phyloP scores from a whole-genome alignment of 2,797 vertebrate species.

The Florisuga fusca region DNA sequence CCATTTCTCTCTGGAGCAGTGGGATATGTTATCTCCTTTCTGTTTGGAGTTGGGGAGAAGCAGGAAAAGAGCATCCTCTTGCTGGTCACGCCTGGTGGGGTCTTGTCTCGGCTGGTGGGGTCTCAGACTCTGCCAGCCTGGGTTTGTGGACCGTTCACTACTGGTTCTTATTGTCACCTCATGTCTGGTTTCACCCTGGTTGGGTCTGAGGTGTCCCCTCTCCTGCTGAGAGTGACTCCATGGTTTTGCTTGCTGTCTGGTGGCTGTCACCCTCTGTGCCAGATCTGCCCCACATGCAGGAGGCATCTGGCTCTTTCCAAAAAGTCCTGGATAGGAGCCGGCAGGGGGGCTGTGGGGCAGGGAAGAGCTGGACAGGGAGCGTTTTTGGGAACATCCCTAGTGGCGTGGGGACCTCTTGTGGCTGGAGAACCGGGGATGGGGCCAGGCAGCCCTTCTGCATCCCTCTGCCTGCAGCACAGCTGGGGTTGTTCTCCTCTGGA shows the following conservation, averaged over 20 bases:
- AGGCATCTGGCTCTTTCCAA: not conserved
- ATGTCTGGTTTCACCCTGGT: not conserved
- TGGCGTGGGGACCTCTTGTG: slow-evolving; percentile 61
- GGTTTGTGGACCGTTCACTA: not conserved
- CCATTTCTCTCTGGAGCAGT: accelerated
- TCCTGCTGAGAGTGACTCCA: not conserved
- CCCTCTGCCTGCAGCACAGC: not conserved
- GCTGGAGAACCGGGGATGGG: slow-evolving; percentile 11
- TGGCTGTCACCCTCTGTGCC: accelerated
- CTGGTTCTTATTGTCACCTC: not conserved
- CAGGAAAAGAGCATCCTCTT: not conserved
- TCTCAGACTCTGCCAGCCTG: not conserved
- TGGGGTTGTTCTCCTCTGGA: not conserved
- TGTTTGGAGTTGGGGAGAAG: not conserved
- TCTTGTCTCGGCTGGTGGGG: accelerated
- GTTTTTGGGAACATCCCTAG: not conserved
- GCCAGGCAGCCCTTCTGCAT: not conserved
- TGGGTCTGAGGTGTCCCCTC: not conserved
- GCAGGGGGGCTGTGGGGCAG: not conserved
- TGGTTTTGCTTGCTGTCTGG: not conserved
- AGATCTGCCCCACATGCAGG: accelerated
- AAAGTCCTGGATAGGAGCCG: too few species aligned
- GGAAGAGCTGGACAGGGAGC: not conserved
- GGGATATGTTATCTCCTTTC: not conserved
- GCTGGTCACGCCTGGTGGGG: not conserved